Conservation (phyloP, 2,888 invertebrate genomes). For the Junonia oenone region DNA sequence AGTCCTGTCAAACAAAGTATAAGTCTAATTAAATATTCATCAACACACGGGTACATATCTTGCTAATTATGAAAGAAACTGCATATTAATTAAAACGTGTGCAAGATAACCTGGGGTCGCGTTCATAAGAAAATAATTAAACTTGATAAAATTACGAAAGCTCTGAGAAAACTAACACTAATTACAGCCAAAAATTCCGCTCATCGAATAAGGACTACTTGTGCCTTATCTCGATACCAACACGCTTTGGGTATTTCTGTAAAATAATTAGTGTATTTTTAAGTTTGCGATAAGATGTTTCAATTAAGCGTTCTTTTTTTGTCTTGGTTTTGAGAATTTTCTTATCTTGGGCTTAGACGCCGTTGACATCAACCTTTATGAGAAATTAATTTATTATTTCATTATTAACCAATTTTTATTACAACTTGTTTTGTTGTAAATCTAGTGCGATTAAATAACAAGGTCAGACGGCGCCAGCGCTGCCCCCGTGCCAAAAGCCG, state of each 20-base stretch:
- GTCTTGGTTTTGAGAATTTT: too few relatives aligned
- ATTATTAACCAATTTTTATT: background rate
- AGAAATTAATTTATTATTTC: background rate
- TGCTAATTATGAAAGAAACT: conserved; percentile 7
- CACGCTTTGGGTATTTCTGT: conserved; percentile 4
- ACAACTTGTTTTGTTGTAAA: conserved; percentile 5
- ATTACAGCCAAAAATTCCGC: conserved; percentile 6
- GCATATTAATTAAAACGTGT: conserved; percentile 12
- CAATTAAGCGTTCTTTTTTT: background rate
- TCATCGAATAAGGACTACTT: background rate
- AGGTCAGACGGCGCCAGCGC: conserved; percentile 37
- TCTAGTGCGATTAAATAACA: conserved; percentile 30
- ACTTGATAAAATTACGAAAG: background rate
- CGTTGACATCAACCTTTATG: background rate
- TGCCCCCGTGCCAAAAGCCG: conserved; percentile 26
- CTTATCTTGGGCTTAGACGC: background rate
- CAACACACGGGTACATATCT: background rate
- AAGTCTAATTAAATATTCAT: background rate
- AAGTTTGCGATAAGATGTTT: background rate
- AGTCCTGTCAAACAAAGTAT: background rate
- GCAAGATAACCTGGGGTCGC: conserved; percentile 18
- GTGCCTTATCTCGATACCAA: background rate
- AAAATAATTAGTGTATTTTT: conserved; percentile 2
- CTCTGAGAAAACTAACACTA: conserved; percentile 11
- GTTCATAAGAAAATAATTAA: conserved; percentile 9